Evolutionary conservation across 2,113 vertebrate genomes (phyloP).

Genomic region (Leptocoma aspasia): DNA sequence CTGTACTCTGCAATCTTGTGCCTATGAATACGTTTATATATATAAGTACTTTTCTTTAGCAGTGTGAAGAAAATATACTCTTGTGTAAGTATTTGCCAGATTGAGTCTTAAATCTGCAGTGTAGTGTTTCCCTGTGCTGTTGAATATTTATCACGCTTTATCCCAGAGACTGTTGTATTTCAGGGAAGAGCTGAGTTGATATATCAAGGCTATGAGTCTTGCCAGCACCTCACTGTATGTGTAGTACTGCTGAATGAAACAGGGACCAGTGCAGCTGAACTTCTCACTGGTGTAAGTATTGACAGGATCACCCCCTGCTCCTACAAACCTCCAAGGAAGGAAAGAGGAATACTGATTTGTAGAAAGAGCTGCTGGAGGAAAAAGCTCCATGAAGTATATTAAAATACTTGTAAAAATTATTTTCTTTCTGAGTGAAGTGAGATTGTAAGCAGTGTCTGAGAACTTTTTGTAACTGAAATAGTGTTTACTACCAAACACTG

Average conservation of each 20-base stretch:
- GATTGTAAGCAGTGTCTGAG: not conserved
- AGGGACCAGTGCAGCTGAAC: not conserved
- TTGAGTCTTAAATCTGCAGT: slow-evolving; percentile 46
- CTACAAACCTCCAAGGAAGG: not conserved
- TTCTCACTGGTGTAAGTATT: not conserved
- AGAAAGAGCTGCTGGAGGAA: not conserved
- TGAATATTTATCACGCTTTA: slow-evolving; percentile 51
- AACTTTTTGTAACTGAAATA: not conserved
- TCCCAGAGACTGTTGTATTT: slow-evolving; percentile 27
- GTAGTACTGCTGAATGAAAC: not conserved
- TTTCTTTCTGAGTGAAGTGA: not conserved
- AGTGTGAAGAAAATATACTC: slow-evolving; percentile 36
- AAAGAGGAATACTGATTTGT: not conserved
- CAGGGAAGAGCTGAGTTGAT: slow-evolving; percentile 37
- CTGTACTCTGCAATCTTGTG: not conserved
- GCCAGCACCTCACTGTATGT: not conserved
- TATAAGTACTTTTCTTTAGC: slow-evolving; percentile 39
- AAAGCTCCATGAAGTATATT: not conserved
- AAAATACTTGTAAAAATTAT: not conserved
- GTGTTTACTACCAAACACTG: slow-evolving; percentile 18
- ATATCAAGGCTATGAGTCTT: slow-evolving; percentile 9
- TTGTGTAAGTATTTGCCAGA: slow-evolving; percentile 44
- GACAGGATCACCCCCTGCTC: not conserved
- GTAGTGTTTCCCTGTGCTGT: slow-evolving; percentile 16
- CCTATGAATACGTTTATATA: not conserved